These are phyloP conservation scores for Endotricha flammealis DNA, from an alignment of 2,888 invertebrate species.

Conservation along the genomic window DNA sequence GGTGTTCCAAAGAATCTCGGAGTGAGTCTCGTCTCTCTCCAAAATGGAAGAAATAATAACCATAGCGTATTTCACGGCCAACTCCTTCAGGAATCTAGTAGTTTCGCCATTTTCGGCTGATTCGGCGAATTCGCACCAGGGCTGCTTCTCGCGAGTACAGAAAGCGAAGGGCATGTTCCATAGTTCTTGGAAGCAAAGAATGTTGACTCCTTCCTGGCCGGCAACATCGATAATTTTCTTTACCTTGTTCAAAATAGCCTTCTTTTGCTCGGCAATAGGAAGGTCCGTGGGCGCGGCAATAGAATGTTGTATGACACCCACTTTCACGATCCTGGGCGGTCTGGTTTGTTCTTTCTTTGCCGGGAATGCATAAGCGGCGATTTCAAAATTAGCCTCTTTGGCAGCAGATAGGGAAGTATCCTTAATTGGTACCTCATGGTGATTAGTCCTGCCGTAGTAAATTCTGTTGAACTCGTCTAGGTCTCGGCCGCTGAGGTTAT, in stretches of 20 bases:
- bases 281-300: slow-evolving; percentile 88
- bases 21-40: slow-evolving; percentile 92
- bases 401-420: slow-evolving; percentile 76
- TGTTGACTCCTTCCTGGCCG: slow-evolving; percentile 88
- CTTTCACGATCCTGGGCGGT: slow-evolving; percentile 85
- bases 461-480: slow-evolving; percentile 70
- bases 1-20: slow-evolving; percentile 96
- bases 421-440: slow-evolving; percentile 56
- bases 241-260: slow-evolving; percentile 88
- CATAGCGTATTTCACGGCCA: slow-evolving; percentile 92
- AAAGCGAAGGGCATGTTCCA: slow-evolving; percentile 99
- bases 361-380: slow-evolving; percentile 66
- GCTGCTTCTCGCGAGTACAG: slow-evolving; percentile 96
- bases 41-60: slow-evolving; percentile 97
- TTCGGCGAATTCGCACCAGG: slow-evolving; percentile 99
- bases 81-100: slow-evolving; percentile 87
- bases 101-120: slow-evolving; percentile 93
- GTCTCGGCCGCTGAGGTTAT: slow-evolving; percentile 60
- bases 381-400: slow-evolving; percentile 73
- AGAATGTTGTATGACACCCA: slow-evolving; percentile 93
- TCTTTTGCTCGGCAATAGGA: slow-evolving; percentile 87
- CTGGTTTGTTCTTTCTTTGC: slow-evolving; percentile 75
- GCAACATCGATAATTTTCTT: slow-evolving; percentile 89
- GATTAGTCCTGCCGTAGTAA: slow-evolving; percentile 59
- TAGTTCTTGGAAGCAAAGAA: slow-evolving; percentile 97